A percentile compares a stretch with the other conserved stretches of the same genome.
Conservation (phyloP, 2,113 vertebrate genomes). For the Gobius niger region DNA sequence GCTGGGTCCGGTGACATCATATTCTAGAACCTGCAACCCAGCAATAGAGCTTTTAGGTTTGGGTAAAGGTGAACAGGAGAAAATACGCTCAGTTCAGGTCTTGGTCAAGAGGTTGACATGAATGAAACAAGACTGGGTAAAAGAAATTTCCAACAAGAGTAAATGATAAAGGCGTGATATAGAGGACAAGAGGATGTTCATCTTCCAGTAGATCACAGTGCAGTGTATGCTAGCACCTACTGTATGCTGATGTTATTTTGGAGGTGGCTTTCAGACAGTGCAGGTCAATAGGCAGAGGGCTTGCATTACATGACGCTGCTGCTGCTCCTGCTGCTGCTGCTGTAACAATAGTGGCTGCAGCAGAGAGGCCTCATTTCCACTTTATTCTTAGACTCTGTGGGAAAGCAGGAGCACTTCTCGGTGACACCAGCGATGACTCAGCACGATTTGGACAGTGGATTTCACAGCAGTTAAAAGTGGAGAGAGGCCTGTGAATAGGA, state of each 20-base stretch:
- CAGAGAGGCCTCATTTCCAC: constrained; percentile 25
- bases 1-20: too few species aligned
- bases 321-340: background rate
- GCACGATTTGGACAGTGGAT: constrained; percentile 18
- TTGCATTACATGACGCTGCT: constrained; percentile 42
- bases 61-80: too few species aligned
- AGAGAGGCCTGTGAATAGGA: constrained; percentile 7
- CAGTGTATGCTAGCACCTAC: constrained; percentile 23
- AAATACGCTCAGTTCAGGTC: too few species aligned
- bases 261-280: constrained; percentile 28
- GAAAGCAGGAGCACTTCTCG: constrained; percentile 30
- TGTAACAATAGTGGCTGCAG: constrained; percentile 23
- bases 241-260: constrained; percentile 38
- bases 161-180: too few species aligned
- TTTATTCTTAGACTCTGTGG: constrained; percentile 46
- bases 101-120: too few species aligned
- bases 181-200: too few species aligned
- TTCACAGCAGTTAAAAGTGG: constrained; percentile 15
- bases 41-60: too few species aligned
- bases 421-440: constrained; percentile 35
- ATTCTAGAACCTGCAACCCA: too few species aligned
- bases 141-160: too few species aligned
- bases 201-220: too few species aligned
- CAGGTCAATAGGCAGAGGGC: constrained; percentile 43
- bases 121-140: too few species aligned